Base-by-base conservation (phyloP, 2,113 vertebrate genomes). In the Paramormyrops kingsleyae region DNA sequence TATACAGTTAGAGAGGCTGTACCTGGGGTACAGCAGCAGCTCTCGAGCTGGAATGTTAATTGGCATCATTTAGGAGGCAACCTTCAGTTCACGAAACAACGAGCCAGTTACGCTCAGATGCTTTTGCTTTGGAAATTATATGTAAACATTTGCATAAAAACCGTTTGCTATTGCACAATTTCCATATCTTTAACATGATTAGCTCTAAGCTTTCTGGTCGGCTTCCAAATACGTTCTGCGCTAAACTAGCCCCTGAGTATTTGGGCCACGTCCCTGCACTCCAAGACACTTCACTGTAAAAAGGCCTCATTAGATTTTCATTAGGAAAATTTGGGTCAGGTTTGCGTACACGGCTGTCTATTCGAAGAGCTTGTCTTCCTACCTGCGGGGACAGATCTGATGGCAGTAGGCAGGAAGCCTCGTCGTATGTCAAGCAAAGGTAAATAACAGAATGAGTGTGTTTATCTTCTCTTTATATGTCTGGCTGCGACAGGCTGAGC, bases 391-490 rank as follows among this genome's bases (percentile, higher is more conserved):
- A 52, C n/a, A 27, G 31, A 87, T 50, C 31, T 35, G 17, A 50
- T 56, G n/a, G 13, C 47, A 15, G 10, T 19, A 87, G 19, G 50
- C n/a, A 17, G 24, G n/a, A 35, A 53, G 50, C 85, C 31, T 87
- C n/a, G 4, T 31, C 85, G 31, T 53, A 87, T 31, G 53, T 44
- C 87, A 62, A 39, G 49, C 53, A 24, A 44, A 59, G 53, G 87
- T 66, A 62, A 88, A 87, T 87, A 87, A 59, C 86, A n/a, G 24
- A 86, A 86, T 86, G 42, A 86, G 83, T 86, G 83, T 50, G 83
- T 49, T 27, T 47, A 46, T 15, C 42, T 24, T 46, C 56, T n/a
- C 27, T 59, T 66, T 66, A 62, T 62, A 50, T 2, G 7, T 42
- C 52, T 39, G 42, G 87, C 35, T 39, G 24, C 10, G 21, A 9